Conservation (phyloP, 2,888 invertebrate species). For the Melolontha melolontha region DNA sequence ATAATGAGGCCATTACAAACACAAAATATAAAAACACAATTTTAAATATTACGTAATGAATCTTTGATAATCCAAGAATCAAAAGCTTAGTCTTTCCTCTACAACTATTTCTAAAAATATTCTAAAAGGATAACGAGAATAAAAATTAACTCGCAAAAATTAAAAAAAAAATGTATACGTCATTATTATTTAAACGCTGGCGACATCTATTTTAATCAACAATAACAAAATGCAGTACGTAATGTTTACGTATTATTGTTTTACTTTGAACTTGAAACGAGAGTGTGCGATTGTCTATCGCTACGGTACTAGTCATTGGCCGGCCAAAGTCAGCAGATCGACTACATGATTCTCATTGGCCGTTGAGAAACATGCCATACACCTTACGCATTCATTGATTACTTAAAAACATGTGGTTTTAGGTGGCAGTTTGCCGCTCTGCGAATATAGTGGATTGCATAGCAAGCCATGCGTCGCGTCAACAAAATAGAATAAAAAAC, state of each 20-base stretch:
- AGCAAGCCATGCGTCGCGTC: not conserved
- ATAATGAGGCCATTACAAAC: too few relatives aligned
- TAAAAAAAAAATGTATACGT: too few relatives aligned
- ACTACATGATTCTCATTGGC: constrained; percentile 45
- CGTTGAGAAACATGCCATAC: constrained; percentile 50
- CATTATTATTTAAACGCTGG: too few relatives aligned
- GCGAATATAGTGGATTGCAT: not conserved
- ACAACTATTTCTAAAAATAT: too few relatives aligned
- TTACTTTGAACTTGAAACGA: constrained; percentile 31
- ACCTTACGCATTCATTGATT: constrained; percentile 40
- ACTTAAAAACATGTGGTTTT: not conserved
- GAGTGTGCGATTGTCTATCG: constrained; percentile 20
- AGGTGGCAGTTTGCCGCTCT: constrained; percentile 19
- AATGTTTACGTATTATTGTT: too few relatives aligned
- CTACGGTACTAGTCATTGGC: constrained; percentile 37
- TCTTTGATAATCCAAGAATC: too few relatives aligned
- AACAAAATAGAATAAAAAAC: not conserved
- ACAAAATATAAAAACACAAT: too few relatives aligned
- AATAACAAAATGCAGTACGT: too few relatives aligned
- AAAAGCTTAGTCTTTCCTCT: too few relatives aligned
- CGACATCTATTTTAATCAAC: constrained; percentile 1
- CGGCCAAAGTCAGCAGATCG: constrained; percentile 49
- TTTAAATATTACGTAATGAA: too few relatives aligned
- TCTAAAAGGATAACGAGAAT: too few relatives aligned
- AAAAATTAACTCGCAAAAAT: too few relatives aligned